Evolutionary conservation across 2,888 invertebrate species (phyloP).

Genomic region (Nomada hirtipes): DNA sequence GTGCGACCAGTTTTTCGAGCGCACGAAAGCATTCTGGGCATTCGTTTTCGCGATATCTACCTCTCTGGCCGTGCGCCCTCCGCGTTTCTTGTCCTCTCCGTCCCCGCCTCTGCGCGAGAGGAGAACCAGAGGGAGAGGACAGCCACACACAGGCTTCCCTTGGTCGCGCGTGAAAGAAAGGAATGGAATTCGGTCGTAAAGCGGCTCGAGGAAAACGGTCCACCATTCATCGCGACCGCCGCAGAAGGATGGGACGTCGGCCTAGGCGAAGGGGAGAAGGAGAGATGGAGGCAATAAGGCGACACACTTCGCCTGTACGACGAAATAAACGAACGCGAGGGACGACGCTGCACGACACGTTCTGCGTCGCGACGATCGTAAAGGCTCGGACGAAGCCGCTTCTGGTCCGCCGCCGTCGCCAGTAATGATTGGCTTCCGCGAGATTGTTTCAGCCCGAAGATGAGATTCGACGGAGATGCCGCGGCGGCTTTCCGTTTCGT

Average conservation of each 20-base stretch:
- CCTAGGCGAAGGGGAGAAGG: not conserved
- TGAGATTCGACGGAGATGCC: slow-evolving; percentile 17
- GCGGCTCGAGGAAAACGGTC: slow-evolving; percentile 58
- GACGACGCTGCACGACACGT: slow-evolving; percentile 16
- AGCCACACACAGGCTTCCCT: slow-evolving; percentile 11
- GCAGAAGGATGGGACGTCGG: slow-evolving; percentile 10
- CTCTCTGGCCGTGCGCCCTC: slow-evolving; percentile 20
- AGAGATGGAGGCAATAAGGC: slow-evolving; percentile 5
- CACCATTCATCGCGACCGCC: slow-evolving; percentile 48
- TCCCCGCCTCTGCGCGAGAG: not conserved
- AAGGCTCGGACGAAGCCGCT: slow-evolving; percentile 22
- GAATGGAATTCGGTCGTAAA: slow-evolving; percentile 66
- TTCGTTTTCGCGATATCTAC: slow-evolving; percentile 71
- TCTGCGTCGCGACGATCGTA: slow-evolving; percentile 38
- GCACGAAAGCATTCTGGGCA: slow-evolving; percentile 56
- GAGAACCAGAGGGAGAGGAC: not conserved
- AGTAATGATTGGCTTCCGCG: slow-evolving; percentile 32
- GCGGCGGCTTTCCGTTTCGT: slow-evolving; percentile 21
- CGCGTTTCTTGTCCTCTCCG: slow-evolving; percentile 10
- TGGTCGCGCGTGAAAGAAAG: slow-evolving; percentile 40
- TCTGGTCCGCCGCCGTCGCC: slow-evolving; percentile 6
- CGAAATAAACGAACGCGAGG: too few species aligned
- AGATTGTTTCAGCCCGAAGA: slow-evolving; percentile 14
- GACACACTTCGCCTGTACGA: slow-evolving; percentile 20
- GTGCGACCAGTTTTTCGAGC: slow-evolving; percentile 75